phyloP scores from a whole-genome alignment of 2,113 vertebrate species.

The Pimephales promelas region DNA sequence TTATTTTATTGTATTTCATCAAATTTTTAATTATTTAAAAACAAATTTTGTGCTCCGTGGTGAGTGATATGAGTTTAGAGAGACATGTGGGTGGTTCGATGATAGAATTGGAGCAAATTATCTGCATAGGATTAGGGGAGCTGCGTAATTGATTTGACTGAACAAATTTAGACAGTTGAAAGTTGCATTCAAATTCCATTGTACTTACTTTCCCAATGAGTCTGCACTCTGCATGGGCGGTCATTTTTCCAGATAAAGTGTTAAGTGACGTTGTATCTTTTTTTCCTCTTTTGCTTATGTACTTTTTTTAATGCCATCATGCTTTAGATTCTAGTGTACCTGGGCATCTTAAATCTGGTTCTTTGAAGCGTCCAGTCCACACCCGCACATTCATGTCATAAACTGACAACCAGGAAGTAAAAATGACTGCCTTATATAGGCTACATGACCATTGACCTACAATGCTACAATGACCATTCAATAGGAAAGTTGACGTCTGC shows the following conservation, averaged over 20 bases:
- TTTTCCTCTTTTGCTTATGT: too few species aligned
- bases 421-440: background rate
- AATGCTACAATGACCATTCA: constrained; percentile 27
- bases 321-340: too few species aligned
- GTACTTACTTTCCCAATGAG: too few species aligned
- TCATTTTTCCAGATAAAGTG: background rate
- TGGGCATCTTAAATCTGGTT: background rate
- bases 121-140: background rate
- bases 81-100: background rate
- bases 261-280: background rate
- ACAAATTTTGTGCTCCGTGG: background rate
- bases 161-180: background rate
- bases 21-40: background rate
- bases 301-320: background rate
- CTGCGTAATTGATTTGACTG: background rate
- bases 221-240: too few species aligned
- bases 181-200: too few species aligned
- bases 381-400: background rate
- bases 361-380: background rate
- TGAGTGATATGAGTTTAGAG: background rate
- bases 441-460: background rate
- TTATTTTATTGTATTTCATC: background rate
- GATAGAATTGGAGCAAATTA: constrained; percentile 2
- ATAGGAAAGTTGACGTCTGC: background rate
- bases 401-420: constrained; percentile 26